phyloP scores from a whole-genome alignment of 2,888 invertebrate genomes.

The Orthosia gracilis region DNA sequence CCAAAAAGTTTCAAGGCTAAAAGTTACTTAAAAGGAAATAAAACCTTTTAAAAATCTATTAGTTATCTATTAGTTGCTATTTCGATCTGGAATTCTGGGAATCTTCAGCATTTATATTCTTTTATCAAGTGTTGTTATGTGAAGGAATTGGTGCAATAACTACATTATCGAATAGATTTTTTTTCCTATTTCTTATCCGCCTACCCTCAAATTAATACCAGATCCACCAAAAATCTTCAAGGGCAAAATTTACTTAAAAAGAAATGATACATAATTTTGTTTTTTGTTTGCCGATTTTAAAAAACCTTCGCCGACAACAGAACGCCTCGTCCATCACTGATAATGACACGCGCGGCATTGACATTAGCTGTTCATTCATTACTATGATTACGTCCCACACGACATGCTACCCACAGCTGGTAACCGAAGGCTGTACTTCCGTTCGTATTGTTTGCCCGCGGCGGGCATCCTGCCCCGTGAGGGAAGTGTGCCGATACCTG shows the following conservation, averaged over 20 bases:
- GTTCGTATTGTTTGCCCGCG: slow-evolving; percentile 56
- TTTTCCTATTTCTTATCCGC: no score
- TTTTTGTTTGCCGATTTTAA: not conserved
- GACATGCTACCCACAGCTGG: slow-evolving; percentile 61
- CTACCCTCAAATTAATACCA: no score
- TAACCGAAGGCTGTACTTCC: slow-evolving; percentile 64
- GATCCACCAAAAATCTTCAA: not conserved
- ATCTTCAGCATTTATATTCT: no score
- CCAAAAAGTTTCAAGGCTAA: not conserved
- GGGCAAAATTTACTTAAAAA: not conserved
- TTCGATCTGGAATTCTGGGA: no score
- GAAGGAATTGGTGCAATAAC: no score
- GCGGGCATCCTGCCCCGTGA: slow-evolving; percentile 31
- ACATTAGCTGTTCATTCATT: slow-evolving; percentile 62
- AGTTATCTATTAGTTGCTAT: no score
- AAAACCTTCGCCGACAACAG: slow-evolving; percentile 28
- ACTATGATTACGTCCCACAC: slow-evolving; percentile 63
- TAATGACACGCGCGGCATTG: slow-evolving; percentile 48
- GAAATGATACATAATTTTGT: not conserved
- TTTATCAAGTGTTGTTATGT: no score
- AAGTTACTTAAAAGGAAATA: not conserved
- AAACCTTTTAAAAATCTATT: not conserved
- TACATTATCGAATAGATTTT: no score
- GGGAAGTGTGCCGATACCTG: slow-evolving; percentile 36
- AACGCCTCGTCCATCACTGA: slow-evolving; percentile 32